Evolutionary conservation across 1,140 invertebrate species (phyloP), one percentile per base, ranked within the genome.

Genomic region (Drosophila sp.): DNA sequence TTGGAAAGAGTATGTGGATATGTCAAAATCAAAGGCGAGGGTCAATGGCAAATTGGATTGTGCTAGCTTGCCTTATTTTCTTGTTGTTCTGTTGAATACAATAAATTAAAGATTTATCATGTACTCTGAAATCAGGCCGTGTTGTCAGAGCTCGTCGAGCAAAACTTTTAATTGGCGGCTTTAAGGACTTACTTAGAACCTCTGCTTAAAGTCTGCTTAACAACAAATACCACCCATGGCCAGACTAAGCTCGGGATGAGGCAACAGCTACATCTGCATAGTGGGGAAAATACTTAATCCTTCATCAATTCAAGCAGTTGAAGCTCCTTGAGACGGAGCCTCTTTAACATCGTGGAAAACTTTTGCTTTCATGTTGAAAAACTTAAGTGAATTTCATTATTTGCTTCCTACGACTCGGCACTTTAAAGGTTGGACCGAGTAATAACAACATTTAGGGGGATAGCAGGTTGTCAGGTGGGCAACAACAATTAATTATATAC

Each of bases 81-180:
- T 41, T 45, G 62, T 41, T 51, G 48, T 46, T 41, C n/a, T n/a
- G 41, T 29, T 21, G 32, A n/a, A n/a, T 6, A 54, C 41, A 18
- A 9, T 1, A 69, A 80, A 84, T 84, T 86, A 84, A 80, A 77
- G 67, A 86, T 84, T 77, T 86, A 86, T 71, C 72, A 80, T 62
- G 58, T 14, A 43, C 59, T n/a, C 53, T 50, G 43, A 58, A 73
- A 67, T 62, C 64, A 50, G 27, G 27, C 27, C 32, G 45, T n/a
- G 36, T 41, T 21, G 34, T 29, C 14, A 32, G 25, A 40, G 9
- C 13, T 21, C 27, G 63, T 62, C 70, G 64, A 34, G 36, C 32
- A 38, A 84, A 86, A 86, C 83, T 87, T 87, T 87, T 89, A 87
- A 89, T 87, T 87, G 72, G 67, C 78, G 86, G 80, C 83, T 87